Conservation (phyloP, 2,797 vertebrate species). For the Manis javanica region DNA sequence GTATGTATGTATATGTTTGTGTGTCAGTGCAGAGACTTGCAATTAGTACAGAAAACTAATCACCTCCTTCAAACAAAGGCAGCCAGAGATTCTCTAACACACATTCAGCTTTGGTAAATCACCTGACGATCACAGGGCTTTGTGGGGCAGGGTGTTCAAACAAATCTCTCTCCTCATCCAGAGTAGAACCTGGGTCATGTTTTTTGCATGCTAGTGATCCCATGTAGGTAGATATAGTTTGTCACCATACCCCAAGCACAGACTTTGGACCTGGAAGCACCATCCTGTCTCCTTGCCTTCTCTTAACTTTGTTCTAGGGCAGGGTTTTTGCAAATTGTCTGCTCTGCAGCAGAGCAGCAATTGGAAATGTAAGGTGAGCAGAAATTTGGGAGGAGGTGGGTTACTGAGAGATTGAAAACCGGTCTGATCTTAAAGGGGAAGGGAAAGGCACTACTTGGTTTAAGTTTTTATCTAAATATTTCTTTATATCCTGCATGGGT, state of each 20-base stretch:
- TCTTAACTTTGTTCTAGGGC: not conserved
- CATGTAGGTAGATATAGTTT: not conserved
- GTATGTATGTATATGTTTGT: not conserved
- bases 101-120: slow-evolving; percentile 6
- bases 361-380: not conserved
- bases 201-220: not conserved
- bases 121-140: not conserved
- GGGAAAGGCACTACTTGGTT: not conserved
- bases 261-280: not conserved
- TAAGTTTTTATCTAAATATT: not conserved
- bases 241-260: not conserved
- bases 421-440: not conserved
- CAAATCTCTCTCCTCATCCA: not conserved
- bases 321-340: not conserved
- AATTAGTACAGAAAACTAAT: slow-evolving; percentile 54
- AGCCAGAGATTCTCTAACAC: not conserved
- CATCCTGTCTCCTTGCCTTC: not conserved
- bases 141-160: not conserved
- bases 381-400: not conserved
- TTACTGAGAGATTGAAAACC: not conserved
- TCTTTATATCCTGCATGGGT: not conserved
- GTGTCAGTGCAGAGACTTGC: slow-evolving; percentile 19
- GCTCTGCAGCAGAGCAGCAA: not conserved
- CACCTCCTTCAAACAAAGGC: slow-evolving; percentile 37
- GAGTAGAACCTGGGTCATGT: not conserved